Base-by-base conservation (phyloP, 2,113 vertebrate genomes). In the Arenaria interpres region DNA sequence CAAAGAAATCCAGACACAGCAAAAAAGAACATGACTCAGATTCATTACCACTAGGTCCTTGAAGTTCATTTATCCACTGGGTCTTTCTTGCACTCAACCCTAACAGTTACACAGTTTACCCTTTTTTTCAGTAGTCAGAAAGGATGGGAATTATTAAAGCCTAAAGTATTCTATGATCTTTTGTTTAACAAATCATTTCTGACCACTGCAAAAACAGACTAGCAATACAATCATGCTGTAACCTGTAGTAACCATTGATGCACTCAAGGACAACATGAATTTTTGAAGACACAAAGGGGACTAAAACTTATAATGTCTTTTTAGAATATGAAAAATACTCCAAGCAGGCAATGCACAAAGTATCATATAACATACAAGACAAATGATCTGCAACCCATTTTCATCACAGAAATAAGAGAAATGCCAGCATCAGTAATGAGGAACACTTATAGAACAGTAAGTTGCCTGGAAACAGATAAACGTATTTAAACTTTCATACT, bases 381-480 rank as follows among this genome's bases (percentile, higher is more conserved):
- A 86, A 96, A 81, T 81, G 46, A 7, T 76, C 57, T 94, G 81
- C 62, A 93, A 72, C 54, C 43, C 32, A 13, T 92, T 95, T 94
- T 89, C 63, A 93, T 50, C 43, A 88, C 72, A 94, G 74, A 95
- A 93, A 89, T 96, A 76, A 88, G 95, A 95, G 6, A 45, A 85
- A 91, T 74, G 69, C n/a, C 90, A 95, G 75, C 45, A 41, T 43
- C 30, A 39, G 69, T 94, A 85, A 85, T 74, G 73, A 96, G 93
- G 77, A 90, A 33, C 64, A 89, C 50, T 74, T 94, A 91, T 10
- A 67, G 66, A 91, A 91, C 39, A 82, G 15, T 51, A 66, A 87
- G 93, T 97, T 97, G 85, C 94, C 75, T 96, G 86, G 96, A 97
- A 97, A 97, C 88, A 83, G 64, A 95, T 76, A 94, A 91, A 96